phyloP scores from a whole-genome alignment of 1,140 invertebrate species.

The Trichomalopsis sarcophagae region DNA sequence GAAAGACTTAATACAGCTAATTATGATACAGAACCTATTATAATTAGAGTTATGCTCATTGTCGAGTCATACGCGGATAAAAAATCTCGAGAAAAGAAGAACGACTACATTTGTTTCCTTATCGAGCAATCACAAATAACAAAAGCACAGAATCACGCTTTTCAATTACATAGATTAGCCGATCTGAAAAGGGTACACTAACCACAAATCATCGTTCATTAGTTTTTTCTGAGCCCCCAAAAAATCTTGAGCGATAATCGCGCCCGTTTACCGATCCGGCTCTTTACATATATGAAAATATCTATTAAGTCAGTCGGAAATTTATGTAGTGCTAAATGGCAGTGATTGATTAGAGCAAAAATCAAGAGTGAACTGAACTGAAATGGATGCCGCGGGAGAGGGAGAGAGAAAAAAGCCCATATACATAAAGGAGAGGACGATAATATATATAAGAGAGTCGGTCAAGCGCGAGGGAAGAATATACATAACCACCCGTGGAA shows the following conservation, averaged over 20 bases:
- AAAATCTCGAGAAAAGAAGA: background rate
- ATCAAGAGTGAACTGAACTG: background rate
- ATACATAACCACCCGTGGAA: background rate
- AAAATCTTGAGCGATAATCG: conserved; percentile 1
- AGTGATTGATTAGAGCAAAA: conserved; percentile 36
- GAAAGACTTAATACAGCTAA: too few species aligned
- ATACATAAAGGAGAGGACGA: background rate
- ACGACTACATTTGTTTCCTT: background rate
- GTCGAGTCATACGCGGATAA: background rate
- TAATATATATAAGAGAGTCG: background rate
- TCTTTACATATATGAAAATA: background rate
- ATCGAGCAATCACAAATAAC: background rate
- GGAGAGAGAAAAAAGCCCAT: background rate
- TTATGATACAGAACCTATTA: too few species aligned
- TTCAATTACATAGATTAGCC: background rate
- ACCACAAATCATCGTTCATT: conserved; percentile 34
- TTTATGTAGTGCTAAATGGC: conserved; percentile 33
- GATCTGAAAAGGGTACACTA: background rate
- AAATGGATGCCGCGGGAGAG: background rate
- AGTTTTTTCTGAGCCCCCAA: background rate
- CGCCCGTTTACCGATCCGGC: background rate
- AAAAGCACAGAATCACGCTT: background rate
- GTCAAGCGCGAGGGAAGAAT: background rate
- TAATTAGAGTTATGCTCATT: background rate
- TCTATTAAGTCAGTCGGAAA: conserved; percentile 19